A percentile compares a stretch with the other conserved stretches of the same genome.
Evolutionary conservation across 2,113 vertebrate species (phyloP).

Genomic region (Hypomesus transpacificus): DNA sequence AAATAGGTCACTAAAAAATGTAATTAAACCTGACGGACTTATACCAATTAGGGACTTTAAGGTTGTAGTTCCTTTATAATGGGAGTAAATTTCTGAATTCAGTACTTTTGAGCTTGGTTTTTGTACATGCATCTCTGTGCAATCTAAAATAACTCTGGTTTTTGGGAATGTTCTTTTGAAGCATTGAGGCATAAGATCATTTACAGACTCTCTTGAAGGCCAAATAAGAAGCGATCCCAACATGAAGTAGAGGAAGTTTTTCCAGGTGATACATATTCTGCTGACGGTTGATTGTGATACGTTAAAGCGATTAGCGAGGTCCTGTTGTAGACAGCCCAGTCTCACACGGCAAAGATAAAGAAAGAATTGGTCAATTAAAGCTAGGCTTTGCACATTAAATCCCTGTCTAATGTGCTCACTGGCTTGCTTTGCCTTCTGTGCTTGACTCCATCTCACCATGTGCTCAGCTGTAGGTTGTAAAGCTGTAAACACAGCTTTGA

Average conservation of each 20-base stretch:
- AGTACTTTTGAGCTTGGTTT: no score
- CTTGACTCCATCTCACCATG: no score
- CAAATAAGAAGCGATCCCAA: conserved; percentile 8
- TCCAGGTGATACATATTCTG: conserved; percentile 7
- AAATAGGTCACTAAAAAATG: no score
- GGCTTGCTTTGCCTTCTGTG: neutral
- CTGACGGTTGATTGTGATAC: conserved; percentile 1
- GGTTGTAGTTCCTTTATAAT: no score
- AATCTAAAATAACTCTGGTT: conserved; percentile 2
- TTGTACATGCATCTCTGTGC: neutral
- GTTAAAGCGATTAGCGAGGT: conserved; percentile 5
- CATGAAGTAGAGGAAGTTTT: conserved; percentile 8
- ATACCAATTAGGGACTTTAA: no score
- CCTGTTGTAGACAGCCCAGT: neutral
- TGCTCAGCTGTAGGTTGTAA: no score
- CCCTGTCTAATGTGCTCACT: neutral
- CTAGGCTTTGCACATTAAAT: neutral
- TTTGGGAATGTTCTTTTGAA: neutral
- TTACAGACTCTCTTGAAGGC: neutral
- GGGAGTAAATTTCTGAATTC: no score
- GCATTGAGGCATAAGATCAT: conserved; percentile 3
- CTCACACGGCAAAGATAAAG: conserved; percentile 6
- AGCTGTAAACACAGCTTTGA: neutral
- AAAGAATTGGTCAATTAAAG: neutral
- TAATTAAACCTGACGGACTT: no score